Evolutionary conservation across 2,888 invertebrate species (phyloP), one percentile per base, ranked within the genome.

Genomic region (Lasioglossum malachurum): DNA sequence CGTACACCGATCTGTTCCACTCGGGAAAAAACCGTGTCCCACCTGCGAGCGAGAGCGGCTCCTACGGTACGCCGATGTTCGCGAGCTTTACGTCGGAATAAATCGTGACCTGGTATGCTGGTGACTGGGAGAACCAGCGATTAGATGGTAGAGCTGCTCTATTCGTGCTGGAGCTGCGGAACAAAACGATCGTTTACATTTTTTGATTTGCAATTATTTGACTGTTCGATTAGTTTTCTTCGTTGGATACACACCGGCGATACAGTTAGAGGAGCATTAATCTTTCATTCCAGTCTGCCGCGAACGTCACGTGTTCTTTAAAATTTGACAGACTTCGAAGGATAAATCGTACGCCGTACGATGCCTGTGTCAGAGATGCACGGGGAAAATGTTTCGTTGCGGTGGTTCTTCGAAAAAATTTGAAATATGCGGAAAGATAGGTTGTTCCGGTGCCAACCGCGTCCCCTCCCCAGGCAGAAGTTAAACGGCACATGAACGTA

Each of bases 401-500:
- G 16, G 73, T 27, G 16, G 31, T 49, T 35, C 49, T 12, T 27
- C 73, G 46, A 73, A 46, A 73, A 78, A 82, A n/a, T n/a, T n/a
- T n/a, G 44, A 67, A 73, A 44, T 73, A 53, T 46, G 41, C 57
- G 78, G 57, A 60, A 78, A 83, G 81, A 86, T 86, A 75, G 79
- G 80, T 77, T 86, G 88, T 77, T 71, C 27, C 79, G 74, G 49
- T 86, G 88, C 86, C 88, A 86, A 81, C 77, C 76, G 72, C 53
- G 76, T 75, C 49, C 77, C 75, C 53, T 80, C 44, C 71, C 27
- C 49, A 53, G 69, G 71, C 72, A 78, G 73, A 84, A 82, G 80
- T 80, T 84, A 78, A 88, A 87, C 75, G 88, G 72, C 72, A 82
- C 78, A 82, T 82, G 83, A 88, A 87, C 84, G 87, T 87, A 75